Evolutionary conservation across 1,140 invertebrate genomes (phyloP).

Genomic region (Gryllus bimaculatus): DNA sequence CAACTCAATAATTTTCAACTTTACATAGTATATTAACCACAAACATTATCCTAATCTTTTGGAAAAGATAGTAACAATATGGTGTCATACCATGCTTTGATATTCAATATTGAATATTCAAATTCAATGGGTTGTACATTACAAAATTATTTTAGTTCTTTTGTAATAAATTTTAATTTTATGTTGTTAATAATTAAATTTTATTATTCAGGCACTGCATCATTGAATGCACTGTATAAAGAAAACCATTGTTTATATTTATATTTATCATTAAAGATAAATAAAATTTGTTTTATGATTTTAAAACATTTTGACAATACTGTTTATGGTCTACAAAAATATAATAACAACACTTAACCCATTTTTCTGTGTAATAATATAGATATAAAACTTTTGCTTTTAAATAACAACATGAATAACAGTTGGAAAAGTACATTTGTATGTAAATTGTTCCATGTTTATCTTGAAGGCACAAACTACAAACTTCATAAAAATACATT

Average conservation of each 20-base stretch:
- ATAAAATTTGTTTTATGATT: background rate
- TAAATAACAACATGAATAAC: constrained; percentile 1
- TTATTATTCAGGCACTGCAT: no score
- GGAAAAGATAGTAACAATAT: background rate
- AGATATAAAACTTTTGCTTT: background rate
- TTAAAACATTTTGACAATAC: background rate
- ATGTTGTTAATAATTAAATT: background rate
- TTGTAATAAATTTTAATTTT: background rate
- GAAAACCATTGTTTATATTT: background rate
- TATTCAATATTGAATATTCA: background rate
- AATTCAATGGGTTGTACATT: background rate
- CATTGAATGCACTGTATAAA: no score
- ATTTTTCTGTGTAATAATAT: no score
- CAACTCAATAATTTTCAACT: background rate
- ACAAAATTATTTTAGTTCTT: background rate
- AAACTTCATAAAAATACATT: background rate
- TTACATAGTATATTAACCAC: background rate
- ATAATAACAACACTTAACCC: no score
- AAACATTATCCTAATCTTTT: background rate
- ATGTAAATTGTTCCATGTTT: no score
- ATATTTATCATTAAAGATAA: background rate
- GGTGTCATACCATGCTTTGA: background rate
- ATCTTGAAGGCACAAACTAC: background rate
- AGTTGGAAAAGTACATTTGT: background rate
- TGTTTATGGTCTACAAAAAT: no score